phyloP scores from a whole-genome alignment of 2,888 invertebrate species.

The Tinea pellionella region DNA sequence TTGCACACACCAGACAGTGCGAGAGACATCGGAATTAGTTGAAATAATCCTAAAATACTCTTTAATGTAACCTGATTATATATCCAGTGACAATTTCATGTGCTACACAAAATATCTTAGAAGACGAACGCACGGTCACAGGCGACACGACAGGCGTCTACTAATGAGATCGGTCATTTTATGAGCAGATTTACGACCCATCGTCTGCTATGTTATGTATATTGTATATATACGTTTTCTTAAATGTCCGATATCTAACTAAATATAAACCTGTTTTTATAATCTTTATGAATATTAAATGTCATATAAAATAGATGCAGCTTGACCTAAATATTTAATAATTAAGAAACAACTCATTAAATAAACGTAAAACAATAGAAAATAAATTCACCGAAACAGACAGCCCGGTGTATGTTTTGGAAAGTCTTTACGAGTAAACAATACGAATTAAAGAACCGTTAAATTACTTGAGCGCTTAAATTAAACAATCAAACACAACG shows the following conservation, averaged over 20 bases:
- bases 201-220: slow-evolving; percentile 8
- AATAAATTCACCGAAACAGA: not conserved
- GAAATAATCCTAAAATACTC: not conserved
- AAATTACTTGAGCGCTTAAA: not conserved
- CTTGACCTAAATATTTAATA: no score
- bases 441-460: not conserved
- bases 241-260: slow-evolving; percentile 15
- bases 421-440: not conserved
- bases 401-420: not conserved
- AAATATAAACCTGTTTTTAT: no score
- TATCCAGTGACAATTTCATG: not conserved
- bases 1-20: not conserved
- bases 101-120: not conserved
- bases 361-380: not conserved
- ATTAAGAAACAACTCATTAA: no score
- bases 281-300: no score
- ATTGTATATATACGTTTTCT: slow-evolving; percentile 1
- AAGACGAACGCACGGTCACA: not conserved
- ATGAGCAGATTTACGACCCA: slow-evolving; percentile 37
- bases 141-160: not conserved
- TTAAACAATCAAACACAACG: not conserved
- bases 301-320: no score
- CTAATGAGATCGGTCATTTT: slow-evolving; percentile 22
- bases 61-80: not conserved
- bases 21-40: not conserved